phyloP scores from a whole-genome alignment of 2,888 invertebrate genomes.

The Lordiphosa andalusiaca region DNA sequence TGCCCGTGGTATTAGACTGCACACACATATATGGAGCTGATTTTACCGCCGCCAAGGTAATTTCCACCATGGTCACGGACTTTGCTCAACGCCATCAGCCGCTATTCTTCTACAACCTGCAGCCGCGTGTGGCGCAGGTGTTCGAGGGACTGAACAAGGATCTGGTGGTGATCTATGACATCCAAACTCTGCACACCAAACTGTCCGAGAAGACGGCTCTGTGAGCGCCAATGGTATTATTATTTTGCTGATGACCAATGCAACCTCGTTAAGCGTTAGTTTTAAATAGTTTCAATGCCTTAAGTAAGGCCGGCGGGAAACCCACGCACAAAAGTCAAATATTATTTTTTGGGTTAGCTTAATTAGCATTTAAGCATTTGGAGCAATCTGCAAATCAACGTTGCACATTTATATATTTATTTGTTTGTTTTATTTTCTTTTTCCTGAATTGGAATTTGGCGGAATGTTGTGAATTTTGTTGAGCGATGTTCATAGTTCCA shows the following conservation, averaged over 20 bases:
- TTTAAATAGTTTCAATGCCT: constrained; percentile 32
- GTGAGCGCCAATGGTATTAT: constrained; percentile 5
- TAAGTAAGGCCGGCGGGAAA: constrained; percentile 58
- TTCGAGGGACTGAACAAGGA: constrained; percentile 89
- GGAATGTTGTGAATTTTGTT: constrained; percentile 41
- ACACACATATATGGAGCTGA: constrained; percentile 94
- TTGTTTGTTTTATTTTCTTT: constrained; percentile 36
- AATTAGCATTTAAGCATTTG: constrained; percentile 69
- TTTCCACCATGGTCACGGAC: constrained; percentile 87
- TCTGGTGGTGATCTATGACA: constrained; percentile 88
- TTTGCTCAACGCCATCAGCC: constrained; percentile 88
- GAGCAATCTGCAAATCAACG: constrained; percentile 49
- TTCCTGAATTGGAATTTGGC: constrained; percentile 39
- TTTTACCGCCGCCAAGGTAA: constrained; percentile 91
- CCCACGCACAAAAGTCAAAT: constrained; percentile 61
- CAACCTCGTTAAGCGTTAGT: constrained; percentile 43
- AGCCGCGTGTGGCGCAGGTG: constrained; percentile 89
- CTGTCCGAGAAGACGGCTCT: constrained; percentile 78
- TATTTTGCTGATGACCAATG: constrained; percentile 38
- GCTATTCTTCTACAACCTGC: constrained; percentile 90
- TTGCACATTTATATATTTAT: constrained; percentile 29
- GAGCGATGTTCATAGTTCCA: constrained; percentile 37
- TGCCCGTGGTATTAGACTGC: constrained; percentile 92
- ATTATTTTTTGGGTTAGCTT: constrained; percentile 48
- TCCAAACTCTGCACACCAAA: constrained; percentile 86